Evolutionary conservation across 2,113 vertebrate genomes (phyloP), one percentile per base, ranked within the genome.

Genomic region (Melanerpes formicivorus): DNA sequence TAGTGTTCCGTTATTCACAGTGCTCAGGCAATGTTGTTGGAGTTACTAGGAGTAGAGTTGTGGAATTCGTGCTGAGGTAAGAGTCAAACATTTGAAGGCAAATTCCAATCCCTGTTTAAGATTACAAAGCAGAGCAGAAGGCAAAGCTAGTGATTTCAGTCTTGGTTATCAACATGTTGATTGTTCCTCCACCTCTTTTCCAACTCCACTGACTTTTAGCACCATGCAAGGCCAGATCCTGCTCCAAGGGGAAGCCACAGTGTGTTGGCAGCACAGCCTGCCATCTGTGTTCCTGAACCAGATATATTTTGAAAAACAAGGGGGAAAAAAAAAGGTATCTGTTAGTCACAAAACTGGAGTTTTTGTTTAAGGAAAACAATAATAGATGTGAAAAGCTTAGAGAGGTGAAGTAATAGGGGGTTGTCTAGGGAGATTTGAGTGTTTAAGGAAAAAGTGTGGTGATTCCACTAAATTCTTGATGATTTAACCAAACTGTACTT

Each of bases 231-330:
- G 18, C 40, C 29, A 76, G 19, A 46, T 62, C 15, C 71, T 59
- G 9, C n/a, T 18, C 29, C 0, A 0, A 26, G 21, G 18, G 15
- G 75, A 76, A 79, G 13, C n/a, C 2, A 1, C 23, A 62, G 19
- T 26, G 22, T 1, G 2, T 40, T 80, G 64, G 32, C 30, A 84
- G 71, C 15, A 50, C 6, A 32, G 29, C 6, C 40, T 70, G n/a
- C 17, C 63, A 63, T 64, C 4, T 22, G 7, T 18, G 30, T 54
- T n/a, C 44, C 40, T 73, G 44, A 75, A 37, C 6, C 67, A 37
- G 21, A 2, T 12, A 11, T 34, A 37, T 69, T 71, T 79, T 37
- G 0, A 62, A 71, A 74, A 44, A 21, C 32, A 4, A 15, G 14
- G 26, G 12, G 16, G 10, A 2, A 1, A 3, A 29, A 32, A 75